A percentile compares a stretch with the other conserved stretches of the same genome.
Evolutionary conservation across 2,113 vertebrate species (phyloP).

Genomic region (Gorsachius goisagi): DNA sequence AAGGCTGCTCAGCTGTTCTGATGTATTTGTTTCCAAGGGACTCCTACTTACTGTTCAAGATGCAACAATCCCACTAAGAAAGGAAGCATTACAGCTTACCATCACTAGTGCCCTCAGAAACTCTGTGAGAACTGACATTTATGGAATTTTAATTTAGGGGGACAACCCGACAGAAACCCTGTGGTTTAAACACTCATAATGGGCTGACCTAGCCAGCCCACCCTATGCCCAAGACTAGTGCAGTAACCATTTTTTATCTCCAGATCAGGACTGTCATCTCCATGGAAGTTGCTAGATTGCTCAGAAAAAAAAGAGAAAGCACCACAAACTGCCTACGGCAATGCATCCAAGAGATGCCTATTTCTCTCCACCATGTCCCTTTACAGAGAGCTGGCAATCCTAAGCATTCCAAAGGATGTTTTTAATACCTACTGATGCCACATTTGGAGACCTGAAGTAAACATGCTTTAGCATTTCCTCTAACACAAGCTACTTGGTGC

Average conservation of each 20-base stretch:
- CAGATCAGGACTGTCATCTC: background rate
- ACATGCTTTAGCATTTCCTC: background rate
- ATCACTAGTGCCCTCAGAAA: background rate
- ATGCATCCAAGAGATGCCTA: background rate
- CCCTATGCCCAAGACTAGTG: background rate
- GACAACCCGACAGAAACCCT: background rate
- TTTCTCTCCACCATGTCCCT: background rate
- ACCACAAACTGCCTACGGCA: background rate
- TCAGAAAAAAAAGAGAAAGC: background rate
- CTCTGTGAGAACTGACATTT: background rate
- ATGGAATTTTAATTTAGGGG: background rate
- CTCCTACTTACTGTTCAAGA: background rate
- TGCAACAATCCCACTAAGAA: background rate
- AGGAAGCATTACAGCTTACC: background rate
- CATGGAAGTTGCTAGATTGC: background rate
- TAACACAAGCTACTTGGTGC: background rate
- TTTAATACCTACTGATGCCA: background rate
- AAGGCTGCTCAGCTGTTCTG: background rate
- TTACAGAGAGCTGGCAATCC: background rate
- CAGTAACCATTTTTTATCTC: background rate
- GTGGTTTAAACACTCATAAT: background rate
- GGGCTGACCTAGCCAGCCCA: background rate
- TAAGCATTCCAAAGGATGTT: background rate
- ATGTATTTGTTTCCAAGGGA: background rate
- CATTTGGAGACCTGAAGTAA: background rate